These are phyloP conservation scores for Morus bassanus DNA, from an alignment of 2,797 vertebrate species.

Conservation along the genomic window DNA sequence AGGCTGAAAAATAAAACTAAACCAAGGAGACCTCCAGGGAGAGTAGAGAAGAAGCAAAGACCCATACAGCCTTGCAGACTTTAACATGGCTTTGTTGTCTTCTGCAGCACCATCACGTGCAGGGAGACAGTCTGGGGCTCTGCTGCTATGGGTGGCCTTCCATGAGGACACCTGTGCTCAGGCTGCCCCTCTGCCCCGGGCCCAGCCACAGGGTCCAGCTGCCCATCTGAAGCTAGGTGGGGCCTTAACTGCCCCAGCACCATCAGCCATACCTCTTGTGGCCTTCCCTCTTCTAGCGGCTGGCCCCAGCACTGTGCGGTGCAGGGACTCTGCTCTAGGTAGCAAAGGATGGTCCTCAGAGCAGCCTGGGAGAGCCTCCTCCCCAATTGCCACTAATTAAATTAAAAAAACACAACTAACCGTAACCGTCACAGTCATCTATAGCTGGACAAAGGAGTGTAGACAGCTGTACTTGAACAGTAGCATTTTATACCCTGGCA, in stretches of 20 bases:
- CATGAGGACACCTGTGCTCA: not conserved
- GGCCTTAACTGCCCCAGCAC: not conserved
- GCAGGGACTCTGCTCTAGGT: not conserved
- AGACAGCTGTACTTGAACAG: not conserved
- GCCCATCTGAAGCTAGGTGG: not conserved
- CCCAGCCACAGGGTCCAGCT: not conserved
- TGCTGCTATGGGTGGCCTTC: not conserved
- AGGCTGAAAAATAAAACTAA: conserved; percentile 46
- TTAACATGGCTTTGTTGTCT: not conserved
- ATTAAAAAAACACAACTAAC: not conserved
- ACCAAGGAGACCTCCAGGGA: not conserved
- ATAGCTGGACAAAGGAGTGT: not conserved
- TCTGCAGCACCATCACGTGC: fast-evolving
- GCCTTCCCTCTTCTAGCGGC: not conserved
- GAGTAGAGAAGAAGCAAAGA: not conserved
- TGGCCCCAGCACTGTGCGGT: fast-evolving
- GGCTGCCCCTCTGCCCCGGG: not conserved
- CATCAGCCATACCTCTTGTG: not conserved
- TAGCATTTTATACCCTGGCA: not conserved
- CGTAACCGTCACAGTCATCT: fast-evolving
- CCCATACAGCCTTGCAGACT: not conserved
- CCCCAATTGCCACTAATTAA: not conserved
- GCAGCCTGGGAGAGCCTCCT: not conserved
- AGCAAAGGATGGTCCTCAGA: not conserved
- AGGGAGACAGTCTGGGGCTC: not conserved